phyloP scores from a whole-genome alignment of 2,113 vertebrate species.

The Arothron firmamentum region DNA sequence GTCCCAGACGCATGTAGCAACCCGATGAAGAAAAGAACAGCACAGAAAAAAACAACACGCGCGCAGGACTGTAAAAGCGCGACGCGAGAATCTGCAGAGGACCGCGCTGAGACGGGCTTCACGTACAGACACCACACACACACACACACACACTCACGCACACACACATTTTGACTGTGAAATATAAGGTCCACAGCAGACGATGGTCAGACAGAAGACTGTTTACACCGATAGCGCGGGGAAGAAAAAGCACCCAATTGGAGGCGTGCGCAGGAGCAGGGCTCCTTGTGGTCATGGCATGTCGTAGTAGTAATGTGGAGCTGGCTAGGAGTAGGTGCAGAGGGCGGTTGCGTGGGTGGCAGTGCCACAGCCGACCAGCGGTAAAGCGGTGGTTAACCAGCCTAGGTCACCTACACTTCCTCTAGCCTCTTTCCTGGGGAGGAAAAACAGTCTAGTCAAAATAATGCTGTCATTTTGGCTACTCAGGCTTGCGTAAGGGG shows the following conservation, averaged over 20 bases:
- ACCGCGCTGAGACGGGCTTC: conserved; percentile 9
- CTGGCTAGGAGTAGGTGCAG: conserved; percentile 55
- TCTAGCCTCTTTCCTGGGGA: conserved; percentile 64
- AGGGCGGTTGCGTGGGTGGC: conserved; percentile 60
- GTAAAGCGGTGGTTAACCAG: conserved; percentile 67
- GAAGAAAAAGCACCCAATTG: conserved; percentile 32
- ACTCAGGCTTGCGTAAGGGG: conserved; percentile 59
- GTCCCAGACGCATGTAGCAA: conserved; percentile 50
- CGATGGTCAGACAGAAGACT: conserved; percentile 53
- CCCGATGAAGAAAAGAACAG: conserved; percentile 14
- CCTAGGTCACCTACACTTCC: conserved; percentile 77
- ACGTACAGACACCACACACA: not conserved
- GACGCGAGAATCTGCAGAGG: conserved; percentile 26
- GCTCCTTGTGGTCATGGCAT: conserved; percentile 58
- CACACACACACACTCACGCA: not conserved
- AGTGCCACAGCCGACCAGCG: conserved; percentile 53
- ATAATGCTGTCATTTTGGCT: conserved; percentile 80
- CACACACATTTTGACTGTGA: conserved; percentile 38
- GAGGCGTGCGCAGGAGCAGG: conserved; percentile 48
- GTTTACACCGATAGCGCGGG: conserved; percentile 59
- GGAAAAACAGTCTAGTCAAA: conserved; percentile 82
- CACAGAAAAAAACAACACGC: conserved; percentile 29
- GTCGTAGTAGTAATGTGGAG: conserved; percentile 64
- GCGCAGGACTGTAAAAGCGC: not conserved
- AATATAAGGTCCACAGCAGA: conserved; percentile 38